phyloP scores from a whole-genome alignment of 2,113 vertebrate genomes.

The Panthera leo region DNA sequence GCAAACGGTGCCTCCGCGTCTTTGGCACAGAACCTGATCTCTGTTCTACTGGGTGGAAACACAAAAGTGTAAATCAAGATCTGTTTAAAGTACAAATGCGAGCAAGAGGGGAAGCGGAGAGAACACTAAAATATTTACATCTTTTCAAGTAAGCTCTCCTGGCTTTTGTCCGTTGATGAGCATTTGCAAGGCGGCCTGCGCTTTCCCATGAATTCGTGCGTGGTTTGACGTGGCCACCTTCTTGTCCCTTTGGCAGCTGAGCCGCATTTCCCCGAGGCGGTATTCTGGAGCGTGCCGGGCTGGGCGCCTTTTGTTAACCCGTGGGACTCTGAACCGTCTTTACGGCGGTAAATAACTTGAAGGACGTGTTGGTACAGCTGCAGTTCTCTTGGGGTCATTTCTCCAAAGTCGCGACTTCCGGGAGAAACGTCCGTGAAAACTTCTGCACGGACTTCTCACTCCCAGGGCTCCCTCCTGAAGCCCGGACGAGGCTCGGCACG shows the following conservation, averaged over 20 bases:
- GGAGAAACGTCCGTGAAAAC: accelerated
- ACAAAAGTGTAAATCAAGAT: too few species aligned
- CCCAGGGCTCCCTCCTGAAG: not conserved
- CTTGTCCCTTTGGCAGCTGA: accelerated
- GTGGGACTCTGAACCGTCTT: accelerated
- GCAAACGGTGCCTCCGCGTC: accelerated
- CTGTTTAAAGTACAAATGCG: not conserved
- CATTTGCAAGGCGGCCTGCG: accelerated
- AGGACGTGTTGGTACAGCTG: not conserved
- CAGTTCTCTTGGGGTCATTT: not conserved
- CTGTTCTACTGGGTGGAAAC: not conserved
- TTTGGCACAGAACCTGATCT: accelerated
- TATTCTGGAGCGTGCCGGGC: accelerated
- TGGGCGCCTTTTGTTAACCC: accelerated
- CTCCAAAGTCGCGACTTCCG: accelerated
- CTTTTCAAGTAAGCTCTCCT: not conserved
- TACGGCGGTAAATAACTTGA: accelerated
- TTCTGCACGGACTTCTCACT: not conserved
- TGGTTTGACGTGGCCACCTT: accelerated
- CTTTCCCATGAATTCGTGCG: accelerated
- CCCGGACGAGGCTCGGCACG: accelerated
- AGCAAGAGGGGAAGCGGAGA: not conserved
- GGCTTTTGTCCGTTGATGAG: not conserved
- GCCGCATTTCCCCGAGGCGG: accelerated
- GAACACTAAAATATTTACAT: not conserved